Evolutionary conservation across 2,113 vertebrate genomes (phyloP).

Genomic region (Hemiprocne comata): DNA sequence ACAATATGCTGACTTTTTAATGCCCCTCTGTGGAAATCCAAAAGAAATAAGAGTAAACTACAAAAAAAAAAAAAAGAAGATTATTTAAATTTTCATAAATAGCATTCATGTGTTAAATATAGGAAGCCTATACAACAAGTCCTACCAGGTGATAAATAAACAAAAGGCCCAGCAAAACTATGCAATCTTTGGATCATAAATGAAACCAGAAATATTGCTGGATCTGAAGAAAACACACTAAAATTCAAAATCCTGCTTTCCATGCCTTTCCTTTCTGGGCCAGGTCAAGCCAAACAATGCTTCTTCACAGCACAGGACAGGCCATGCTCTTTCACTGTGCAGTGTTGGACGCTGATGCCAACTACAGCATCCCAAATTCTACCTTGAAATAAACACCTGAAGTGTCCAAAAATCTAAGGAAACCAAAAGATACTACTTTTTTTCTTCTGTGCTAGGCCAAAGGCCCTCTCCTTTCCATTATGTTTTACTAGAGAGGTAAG

Average conservation of each 20-base stretch:
- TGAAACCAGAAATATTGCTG: background rate
- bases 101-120: background rate
- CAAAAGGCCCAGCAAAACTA: background rate
- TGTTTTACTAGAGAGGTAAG: background rate
- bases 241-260: background rate
- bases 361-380: background rate
- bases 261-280: background rate
- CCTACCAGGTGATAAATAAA: background rate
- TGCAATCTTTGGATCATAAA: background rate
- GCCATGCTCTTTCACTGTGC: background rate
- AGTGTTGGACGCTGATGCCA: background rate
- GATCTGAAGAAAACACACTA: background rate
- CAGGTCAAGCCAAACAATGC: background rate
- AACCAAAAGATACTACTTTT: background rate
- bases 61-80: background rate
- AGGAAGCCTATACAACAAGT: background rate
- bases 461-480: background rate
- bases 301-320: background rate
- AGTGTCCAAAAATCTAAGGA: accelerated
- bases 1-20: background rate
- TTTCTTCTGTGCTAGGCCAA: background rate
- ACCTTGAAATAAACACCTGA: background rate
- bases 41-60: background rate
- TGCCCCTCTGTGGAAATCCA: background rate
- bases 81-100: background rate